Evolutionary conservation across 92 coral and sea anemone species (phyloP), one percentile per base, ranked within the genome.

Genomic region (Ricordea florida): DNA sequence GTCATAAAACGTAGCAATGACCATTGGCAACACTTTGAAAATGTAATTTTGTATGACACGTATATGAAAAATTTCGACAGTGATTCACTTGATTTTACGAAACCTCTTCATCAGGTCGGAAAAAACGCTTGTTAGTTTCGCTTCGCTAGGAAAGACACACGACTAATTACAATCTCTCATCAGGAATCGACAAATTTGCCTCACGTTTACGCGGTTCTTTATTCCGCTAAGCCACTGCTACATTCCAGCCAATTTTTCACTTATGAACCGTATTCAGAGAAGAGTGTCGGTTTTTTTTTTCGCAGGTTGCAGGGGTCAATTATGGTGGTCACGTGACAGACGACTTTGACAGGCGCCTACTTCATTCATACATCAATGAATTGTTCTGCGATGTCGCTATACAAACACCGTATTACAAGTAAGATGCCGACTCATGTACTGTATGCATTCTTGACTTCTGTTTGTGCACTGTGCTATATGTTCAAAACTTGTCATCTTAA

Each of bases 321-420:
- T 96, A 96, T 33, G 99, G 99, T 58, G 99, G 99, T 65, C 99
- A 96, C 77, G 99, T 96, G 72, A 96, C 99, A 0, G 99, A 96
- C 62, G 99, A 96, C 66, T 96, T 87, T 82, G 99, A 96, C 82
- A 86, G 99, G 50, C 93, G 97, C 52, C 69, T 96, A 31, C 92
- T 96, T 10, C 89, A 92, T 67, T 89, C 99, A 3, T 96, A 96
- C 76, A 92, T 96, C 79, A 96, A 96, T 62, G 99, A 96, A 70
- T 72, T 87, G 36, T 96, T 96, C 60, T 83, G 92, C 30, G 99
- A 96, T 59, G 80, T 78, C 1, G 81, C 97, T 29, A 69, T 96
- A 21, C 96, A 89, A 16, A 86, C 90, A 18, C 96, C 89, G 0
- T 92, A 96, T 89, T 96, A 86, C 85, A 96, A 86, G 99, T 96